Conservation (phyloP, 2,888 invertebrate species). For the Amiota mariae region DNA sequence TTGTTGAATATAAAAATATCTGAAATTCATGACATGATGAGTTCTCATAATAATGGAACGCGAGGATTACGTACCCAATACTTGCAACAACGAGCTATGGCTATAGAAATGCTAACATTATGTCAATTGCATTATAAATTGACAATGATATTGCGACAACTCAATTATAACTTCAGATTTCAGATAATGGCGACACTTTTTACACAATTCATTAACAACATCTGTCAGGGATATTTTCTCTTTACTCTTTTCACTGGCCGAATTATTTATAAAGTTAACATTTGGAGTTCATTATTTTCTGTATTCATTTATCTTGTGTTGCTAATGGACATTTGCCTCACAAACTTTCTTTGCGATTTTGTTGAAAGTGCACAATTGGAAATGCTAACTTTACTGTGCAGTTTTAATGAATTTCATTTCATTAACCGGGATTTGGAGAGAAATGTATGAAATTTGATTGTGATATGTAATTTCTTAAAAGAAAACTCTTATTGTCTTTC, state of each 20-base stretch:
- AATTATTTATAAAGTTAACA: neutral
- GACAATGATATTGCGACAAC: neutral
- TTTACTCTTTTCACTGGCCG: neutral
- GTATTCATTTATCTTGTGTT: neutral
- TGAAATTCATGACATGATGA: neutral
- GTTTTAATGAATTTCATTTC: neutral
- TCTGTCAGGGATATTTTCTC: neutral
- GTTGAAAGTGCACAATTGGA: neutral
- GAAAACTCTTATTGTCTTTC: neutral
- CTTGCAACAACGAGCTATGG: constrained; percentile 5
- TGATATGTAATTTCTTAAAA: too few species aligned
- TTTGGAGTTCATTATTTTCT: neutral
- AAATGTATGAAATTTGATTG: constrained; percentile 9
- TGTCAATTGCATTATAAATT: neutral
- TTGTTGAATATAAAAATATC: neutral
- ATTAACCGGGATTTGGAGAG: constrained; percentile 1
- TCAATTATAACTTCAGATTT: constrained; percentile 5
- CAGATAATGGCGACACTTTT: constrained; percentile 7
- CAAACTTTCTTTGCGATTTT: neutral
- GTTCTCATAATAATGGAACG: neutral
- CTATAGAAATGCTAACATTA: neutral
- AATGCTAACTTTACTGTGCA: neutral
- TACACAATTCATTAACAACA: constrained; percentile 8
- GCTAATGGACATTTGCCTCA: constrained; percentile 3
- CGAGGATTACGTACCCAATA: neutral